Conservation (phyloP, 2,113 vertebrate genomes). For the Eubucco bourcierii region DNA sequence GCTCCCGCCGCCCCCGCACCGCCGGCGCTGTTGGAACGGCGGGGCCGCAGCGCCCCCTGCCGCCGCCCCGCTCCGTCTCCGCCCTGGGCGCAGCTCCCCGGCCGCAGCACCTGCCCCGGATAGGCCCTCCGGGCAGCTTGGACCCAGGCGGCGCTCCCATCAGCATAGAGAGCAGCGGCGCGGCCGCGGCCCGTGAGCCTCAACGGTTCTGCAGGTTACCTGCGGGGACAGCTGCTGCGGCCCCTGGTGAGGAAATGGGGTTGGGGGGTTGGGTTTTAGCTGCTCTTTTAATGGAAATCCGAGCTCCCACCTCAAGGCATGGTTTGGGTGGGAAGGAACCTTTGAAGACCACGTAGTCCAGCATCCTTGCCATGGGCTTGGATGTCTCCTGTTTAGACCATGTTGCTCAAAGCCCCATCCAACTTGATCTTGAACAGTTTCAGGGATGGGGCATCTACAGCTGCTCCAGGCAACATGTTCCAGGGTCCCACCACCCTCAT, state of each 20-base stretch:
- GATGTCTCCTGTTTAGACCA: not conserved
- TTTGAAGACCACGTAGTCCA: not conserved
- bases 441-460: not conserved
- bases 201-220: not conserved
- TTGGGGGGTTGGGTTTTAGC: fast-evolving
- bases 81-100: constrained; percentile 73
- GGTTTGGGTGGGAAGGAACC: not conserved
- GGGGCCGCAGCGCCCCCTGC: constrained; percentile 78
- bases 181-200: not conserved
- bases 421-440: not conserved
- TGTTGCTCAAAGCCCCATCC: not conserved
- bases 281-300: fast-evolving
- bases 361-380: fast-evolving
- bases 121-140: not conserved
- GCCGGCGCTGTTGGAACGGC: constrained; percentile 26
- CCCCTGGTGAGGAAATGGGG: not conserved
- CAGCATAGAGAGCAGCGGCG: not conserved
- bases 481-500: not conserved
- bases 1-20: constrained; percentile 36
- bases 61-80: constrained; percentile 48
- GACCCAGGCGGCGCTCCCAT: not conserved
- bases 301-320: fast-evolving
- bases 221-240: not conserved
- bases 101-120: constrained; percentile 51
- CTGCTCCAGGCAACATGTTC: not conserved